phyloP scores from a whole-genome alignment of 2,888 invertebrate genomes.

The Drosophila fulvimacula region DNA sequence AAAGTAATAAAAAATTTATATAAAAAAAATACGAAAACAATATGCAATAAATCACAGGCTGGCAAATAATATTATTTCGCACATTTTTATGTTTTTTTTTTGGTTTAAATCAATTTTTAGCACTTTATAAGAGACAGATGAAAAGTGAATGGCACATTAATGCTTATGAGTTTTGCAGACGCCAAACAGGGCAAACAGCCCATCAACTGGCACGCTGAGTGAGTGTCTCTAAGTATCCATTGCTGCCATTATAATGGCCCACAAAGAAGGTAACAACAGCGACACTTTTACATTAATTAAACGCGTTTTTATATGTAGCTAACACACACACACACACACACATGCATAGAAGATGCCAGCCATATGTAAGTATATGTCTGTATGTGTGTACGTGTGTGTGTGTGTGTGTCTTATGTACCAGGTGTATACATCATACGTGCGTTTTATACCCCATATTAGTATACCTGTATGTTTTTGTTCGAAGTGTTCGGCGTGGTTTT shows the following conservation, averaged over 20 bases:
- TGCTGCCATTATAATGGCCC: slow-evolving; percentile 42
- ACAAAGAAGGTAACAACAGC: slow-evolving; percentile 48
- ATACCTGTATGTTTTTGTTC: slow-evolving; percentile 26
- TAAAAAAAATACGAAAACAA: slow-evolving; percentile 10
- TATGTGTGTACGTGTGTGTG: slow-evolving; percentile 10
- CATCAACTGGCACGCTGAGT: neutral
- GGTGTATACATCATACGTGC: slow-evolving; percentile 57
- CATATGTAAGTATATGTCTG: slow-evolving; percentile 13
- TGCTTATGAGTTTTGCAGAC: slow-evolving; percentile 41
- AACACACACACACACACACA: slow-evolving; percentile 18
- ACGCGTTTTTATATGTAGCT: slow-evolving; percentile 74
- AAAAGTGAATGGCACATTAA: slow-evolving; percentile 70
- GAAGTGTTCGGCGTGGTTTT: slow-evolving; percentile 37
- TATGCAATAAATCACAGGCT: slow-evolving; percentile 28
- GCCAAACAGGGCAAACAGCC: slow-evolving; percentile 1
- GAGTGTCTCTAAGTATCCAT: slow-evolving; percentile 38
- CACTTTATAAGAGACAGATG: slow-evolving; percentile 59
- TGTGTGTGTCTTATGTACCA: slow-evolving; percentile 33
- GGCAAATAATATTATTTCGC: neutral
- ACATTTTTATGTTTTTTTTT: neutral
- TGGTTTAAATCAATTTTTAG: slow-evolving; percentile 52
- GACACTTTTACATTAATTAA: slow-evolving; percentile 79
- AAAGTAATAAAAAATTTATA: slow-evolving; percentile 17
- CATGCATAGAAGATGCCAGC: slow-evolving; percentile 16
- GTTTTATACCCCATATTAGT: slow-evolving; percentile 39